phyloP scores from a whole-genome alignment of 2,797 vertebrate genomes.

The Bovichtus variegatus region DNA sequence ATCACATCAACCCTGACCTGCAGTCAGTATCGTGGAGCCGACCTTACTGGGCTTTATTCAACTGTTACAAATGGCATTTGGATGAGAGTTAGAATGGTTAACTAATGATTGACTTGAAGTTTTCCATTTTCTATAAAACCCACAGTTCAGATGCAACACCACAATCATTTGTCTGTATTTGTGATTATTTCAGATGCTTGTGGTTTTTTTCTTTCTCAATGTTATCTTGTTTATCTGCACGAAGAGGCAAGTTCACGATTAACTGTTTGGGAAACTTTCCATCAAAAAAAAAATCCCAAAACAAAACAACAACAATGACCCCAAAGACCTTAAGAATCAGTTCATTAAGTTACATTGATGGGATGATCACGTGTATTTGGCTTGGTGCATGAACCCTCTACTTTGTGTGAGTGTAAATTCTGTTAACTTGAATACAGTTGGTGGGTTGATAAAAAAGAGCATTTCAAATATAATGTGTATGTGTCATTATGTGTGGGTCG shows the following conservation, averaged over 20 bases:
- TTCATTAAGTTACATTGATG: slow-evolving; percentile 7
- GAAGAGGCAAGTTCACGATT: slow-evolving; percentile 5
- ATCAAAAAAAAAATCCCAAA: neutral
- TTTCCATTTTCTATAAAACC: neutral
- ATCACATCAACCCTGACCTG: slow-evolving; percentile 81
- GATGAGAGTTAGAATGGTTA: neutral
- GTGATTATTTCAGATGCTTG: neutral
- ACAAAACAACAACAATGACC: neutral
- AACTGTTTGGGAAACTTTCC: slow-evolving; percentile 2
- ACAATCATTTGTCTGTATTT: neutral
- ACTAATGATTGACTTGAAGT: neutral
- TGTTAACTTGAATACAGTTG: too few relatives aligned
- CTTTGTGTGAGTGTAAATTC: too few relatives aligned
- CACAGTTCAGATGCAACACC: neutral
- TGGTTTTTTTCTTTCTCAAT: neutral
- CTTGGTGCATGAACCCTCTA: too few relatives aligned
- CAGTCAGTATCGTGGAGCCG: slow-evolving; percentile 31
- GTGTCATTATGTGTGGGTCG: too few relatives aligned
- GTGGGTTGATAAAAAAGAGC: too few relatives aligned
- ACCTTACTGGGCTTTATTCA: slow-evolving; percentile 39
- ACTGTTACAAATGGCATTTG: slow-evolving; percentile 12
- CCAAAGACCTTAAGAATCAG: neutral
- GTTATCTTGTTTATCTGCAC: neutral
- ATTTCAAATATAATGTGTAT: too few relatives aligned
- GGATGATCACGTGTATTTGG: too few relatives aligned